These are phyloP conservation scores for Pocillopora grandis DNA, from an alignment of 92 coral and sea anemone genomes.

Conservation along the genomic window DNA sequence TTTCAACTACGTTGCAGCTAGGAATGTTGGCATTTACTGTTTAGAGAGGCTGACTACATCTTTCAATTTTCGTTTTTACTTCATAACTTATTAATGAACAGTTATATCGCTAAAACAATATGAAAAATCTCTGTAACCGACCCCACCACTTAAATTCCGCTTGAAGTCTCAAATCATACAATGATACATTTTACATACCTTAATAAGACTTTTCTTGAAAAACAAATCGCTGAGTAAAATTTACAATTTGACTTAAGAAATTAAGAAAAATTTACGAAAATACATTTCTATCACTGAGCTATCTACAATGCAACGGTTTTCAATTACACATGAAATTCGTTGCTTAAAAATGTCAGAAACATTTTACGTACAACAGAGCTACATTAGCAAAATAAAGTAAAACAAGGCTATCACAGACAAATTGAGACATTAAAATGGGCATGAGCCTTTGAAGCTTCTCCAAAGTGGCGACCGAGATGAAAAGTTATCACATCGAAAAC, in stretches of 20 bases:
- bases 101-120: too few species aligned
- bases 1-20: too few species aligned
- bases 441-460: too few species aligned
- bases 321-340: neutral
- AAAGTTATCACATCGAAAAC: too few species aligned
- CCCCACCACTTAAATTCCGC: too few species aligned
- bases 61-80: too few species aligned
- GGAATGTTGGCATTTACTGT: too few species aligned
- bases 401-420: neutral
- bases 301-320: constrained; percentile 2
- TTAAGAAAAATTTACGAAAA: constrained; percentile 8
- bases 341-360: neutral
- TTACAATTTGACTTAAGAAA: constrained; percentile 4
- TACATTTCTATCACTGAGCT: neutral
- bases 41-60: too few species aligned
- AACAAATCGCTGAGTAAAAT: neutral
- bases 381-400: neutral
- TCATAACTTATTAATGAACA: too few species aligned
- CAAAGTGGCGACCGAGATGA: too few species aligned
- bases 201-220: neutral
- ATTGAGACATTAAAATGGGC: too few species aligned
- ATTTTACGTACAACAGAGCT: neutral
- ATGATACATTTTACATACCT: neutral
- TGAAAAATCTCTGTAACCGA: too few species aligned
- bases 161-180: neutral